Conservation (phyloP, 1,140 invertebrate genomes). For the Mercenaria mercenaria region DNA sequence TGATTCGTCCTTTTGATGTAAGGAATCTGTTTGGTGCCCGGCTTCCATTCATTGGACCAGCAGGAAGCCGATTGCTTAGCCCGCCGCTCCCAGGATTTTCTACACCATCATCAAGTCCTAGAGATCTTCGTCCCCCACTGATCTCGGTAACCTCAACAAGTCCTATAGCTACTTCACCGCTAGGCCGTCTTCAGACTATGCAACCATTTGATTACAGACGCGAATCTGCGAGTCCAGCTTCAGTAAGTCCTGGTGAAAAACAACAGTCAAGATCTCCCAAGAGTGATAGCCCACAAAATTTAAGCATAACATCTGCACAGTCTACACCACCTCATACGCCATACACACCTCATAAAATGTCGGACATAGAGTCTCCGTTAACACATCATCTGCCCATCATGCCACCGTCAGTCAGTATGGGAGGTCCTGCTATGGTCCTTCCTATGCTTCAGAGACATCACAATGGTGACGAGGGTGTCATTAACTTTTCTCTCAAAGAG, state of each 20-base stretch:
- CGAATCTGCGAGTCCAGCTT: conserved; percentile 87
- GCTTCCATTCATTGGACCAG: conserved; percentile 75
- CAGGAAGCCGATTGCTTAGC: conserved; percentile 75
- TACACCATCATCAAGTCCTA: conserved; percentile 67
- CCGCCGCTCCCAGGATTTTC: conserved; percentile 77
- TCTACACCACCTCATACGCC: conserved; percentile 70
- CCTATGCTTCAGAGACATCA: conserved; percentile 67
- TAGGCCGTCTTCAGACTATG: conserved; percentile 97
- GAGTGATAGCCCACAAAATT: conserved; percentile 82
- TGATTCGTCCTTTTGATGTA: conserved; percentile 81
- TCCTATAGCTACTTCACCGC: conserved; percentile 89
- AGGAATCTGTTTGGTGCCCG: conserved; percentile 79
- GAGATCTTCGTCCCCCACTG: conserved; percentile 77
- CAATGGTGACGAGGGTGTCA: conserved; percentile 65
- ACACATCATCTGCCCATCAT: conserved; percentile 41
- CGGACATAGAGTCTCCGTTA: conserved; percentile 30
- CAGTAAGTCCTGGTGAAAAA: conserved; percentile 75
- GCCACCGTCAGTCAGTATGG: conserved; percentile 63
- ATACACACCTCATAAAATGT: conserved; percentile 50
- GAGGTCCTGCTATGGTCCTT: conserved; percentile 65
- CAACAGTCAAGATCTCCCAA: conserved; percentile 72
- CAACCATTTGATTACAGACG: conserved; percentile 96
- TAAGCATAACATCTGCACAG: conserved; percentile 78
- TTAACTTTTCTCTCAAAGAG: conserved; percentile 80
- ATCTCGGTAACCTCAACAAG: conserved; percentile 80